A percentile compares a stretch with the other conserved stretches of the same genome.
Conservation (phyloP, 2,888 invertebrate genomes). For the Heliconius sara region DNA sequence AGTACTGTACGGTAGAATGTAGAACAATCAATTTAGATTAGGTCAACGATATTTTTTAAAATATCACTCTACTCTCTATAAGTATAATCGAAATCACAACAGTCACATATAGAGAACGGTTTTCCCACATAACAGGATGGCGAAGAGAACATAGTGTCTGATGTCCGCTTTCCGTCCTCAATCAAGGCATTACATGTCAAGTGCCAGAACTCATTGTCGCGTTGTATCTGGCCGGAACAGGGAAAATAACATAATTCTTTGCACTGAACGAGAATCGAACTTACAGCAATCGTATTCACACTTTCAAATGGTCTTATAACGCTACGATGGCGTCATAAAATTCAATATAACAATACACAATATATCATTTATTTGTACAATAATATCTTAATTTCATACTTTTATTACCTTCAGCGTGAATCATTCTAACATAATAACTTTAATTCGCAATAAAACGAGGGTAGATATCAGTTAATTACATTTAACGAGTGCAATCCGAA, state of each 20-base stretch:
- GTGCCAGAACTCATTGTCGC: not conserved
- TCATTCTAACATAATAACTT: not conserved
- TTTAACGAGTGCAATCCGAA: conserved; percentile 5
- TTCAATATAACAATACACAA: not conserved
- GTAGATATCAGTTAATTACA: conserved; percentile 4
- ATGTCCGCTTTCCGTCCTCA: no score
- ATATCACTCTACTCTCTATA: no score
- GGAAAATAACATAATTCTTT: no score
- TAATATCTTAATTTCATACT: not conserved
- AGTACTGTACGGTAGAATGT: no score
- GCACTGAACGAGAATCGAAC: not conserved
- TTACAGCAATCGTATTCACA: not conserved
- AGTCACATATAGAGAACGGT: no score
- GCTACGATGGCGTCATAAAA: no score
- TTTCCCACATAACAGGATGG: no score
- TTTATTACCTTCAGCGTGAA: not conserved
- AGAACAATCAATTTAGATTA: no score
- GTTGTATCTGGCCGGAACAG: not conserved
- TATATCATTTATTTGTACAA: not conserved
- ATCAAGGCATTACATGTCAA: not conserved
- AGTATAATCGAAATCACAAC: no score
- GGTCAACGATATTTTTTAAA: no score
- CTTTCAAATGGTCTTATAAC: not conserved
- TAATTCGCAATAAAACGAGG: conserved; percentile 2
- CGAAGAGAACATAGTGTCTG: no score